These are phyloP conservation scores for Notolabrus celidotus DNA, from an alignment of 2,797 vertebrate genomes.

Conservation along the genomic window DNA sequence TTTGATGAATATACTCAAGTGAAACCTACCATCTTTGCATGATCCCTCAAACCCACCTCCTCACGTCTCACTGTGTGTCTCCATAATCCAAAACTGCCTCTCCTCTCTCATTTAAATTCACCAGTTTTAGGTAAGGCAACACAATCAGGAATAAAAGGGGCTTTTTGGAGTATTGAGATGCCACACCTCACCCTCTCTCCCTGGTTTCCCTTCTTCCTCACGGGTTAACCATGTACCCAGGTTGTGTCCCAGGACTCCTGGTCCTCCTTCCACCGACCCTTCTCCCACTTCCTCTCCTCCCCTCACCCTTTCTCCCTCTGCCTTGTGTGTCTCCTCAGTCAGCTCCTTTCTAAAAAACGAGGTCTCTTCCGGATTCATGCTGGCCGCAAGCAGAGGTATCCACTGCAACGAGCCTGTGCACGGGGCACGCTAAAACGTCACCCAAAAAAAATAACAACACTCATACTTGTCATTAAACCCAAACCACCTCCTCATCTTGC, in stretches of 20 bases:
- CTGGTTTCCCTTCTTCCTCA: slow-evolving; percentile 25
- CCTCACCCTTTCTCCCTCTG: slow-evolving; percentile 84
- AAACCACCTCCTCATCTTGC: slow-evolving; percentile 57
- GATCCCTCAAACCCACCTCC: slow-evolving; percentile 27
- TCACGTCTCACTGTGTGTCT: slow-evolving; percentile 50
- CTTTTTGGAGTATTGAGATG: slow-evolving; percentile 71
- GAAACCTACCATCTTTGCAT: slow-evolving; percentile 57
- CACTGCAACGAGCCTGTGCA: slow-evolving; percentile 82
- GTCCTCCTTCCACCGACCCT: slow-evolving; percentile 44
- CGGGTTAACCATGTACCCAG: slow-evolving; percentile 45
- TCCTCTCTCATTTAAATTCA: neutral
- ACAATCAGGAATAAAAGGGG: slow-evolving; percentile 6
- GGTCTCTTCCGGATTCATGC: slow-evolving; percentile 97
- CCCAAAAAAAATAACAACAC: slow-evolving; percentile 51
- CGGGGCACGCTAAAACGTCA: slow-evolving; percentile 75
- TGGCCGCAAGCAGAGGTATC: slow-evolving; percentile 98
- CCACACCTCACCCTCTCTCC: slow-evolving; percentile 27
- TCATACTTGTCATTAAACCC: slow-evolving; percentile 23
- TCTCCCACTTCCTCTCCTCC: slow-evolving; percentile 62
- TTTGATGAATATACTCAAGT: slow-evolving; percentile 74
- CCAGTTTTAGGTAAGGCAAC: neutral
- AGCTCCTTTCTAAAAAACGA: slow-evolving; percentile 95
- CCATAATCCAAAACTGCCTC: slow-evolving; percentile 64
- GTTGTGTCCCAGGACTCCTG: slow-evolving; percentile 65
- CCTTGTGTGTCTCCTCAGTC: slow-evolving; percentile 90